phyloP scores from a whole-genome alignment of 2,888 invertebrate species.

The Calephelis perditalis region DNA sequence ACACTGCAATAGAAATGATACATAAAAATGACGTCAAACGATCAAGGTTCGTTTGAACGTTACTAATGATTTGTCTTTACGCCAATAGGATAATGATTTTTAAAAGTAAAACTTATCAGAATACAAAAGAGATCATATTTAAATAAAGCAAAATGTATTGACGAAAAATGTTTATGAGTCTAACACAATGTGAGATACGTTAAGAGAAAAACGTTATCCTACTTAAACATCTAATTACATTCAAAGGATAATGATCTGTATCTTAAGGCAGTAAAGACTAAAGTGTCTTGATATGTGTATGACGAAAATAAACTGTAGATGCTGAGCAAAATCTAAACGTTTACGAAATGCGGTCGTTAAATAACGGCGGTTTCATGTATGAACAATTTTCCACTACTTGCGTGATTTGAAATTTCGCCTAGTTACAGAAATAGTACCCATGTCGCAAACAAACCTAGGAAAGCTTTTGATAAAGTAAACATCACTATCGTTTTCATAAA shows the following conservation, averaged over 20 bases:
- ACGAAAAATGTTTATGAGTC: conserved; percentile 12
- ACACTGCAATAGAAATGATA: conserved; percentile 28
- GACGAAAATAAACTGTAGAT: conserved; percentile 32
- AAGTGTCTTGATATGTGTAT: conserved; percentile 18
- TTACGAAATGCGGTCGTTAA: conserved; percentile 27
- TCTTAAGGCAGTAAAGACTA: conserved; percentile 17
- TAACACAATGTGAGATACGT: conserved; percentile 16
- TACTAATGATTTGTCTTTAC: conserved; percentile 33
- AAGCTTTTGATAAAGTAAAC: neutral
- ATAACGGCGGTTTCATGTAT: conserved; percentile 23
- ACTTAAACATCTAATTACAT: conserved; percentile 20
- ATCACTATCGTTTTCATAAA: too few species aligned
- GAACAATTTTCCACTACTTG: conserved; percentile 18
- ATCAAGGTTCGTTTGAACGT: conserved; percentile 32
- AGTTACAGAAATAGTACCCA: conserved; percentile 3
- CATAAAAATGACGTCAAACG: conserved; percentile 30
- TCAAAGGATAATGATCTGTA: conserved; percentile 17
- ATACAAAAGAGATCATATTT: conserved; percentile 19
- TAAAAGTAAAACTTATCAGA: conserved; percentile 14
- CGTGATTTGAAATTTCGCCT: conserved; percentile 13
- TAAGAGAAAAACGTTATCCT: conserved; percentile 21
- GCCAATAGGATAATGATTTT: conserved; percentile 24
- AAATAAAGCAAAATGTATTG: neutral
- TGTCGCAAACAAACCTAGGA: neutral
- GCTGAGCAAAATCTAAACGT: conserved; percentile 28